phyloP scores from a whole-genome alignment of 2,113 vertebrate species.

The Willisornis vidua region DNA sequence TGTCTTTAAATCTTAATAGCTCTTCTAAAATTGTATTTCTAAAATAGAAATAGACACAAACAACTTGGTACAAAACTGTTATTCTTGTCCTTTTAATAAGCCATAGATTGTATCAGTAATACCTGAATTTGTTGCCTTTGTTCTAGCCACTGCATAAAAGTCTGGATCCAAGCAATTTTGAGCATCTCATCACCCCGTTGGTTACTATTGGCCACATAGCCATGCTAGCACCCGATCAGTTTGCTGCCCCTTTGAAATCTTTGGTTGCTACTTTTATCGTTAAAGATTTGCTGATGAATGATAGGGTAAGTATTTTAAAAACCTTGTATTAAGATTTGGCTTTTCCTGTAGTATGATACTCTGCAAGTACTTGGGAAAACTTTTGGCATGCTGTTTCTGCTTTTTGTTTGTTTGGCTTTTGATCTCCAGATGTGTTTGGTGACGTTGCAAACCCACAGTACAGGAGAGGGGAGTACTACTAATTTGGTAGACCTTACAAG shows the following conservation, averaged over 20 bases:
- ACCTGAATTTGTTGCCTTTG: neutral
- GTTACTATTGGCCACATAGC: conserved; percentile 96
- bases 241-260: conserved; percentile 93
- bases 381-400: neutral
- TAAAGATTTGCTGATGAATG: conserved; percentile 97
- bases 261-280: conserved; percentile 97
- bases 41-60: neutral
- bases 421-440: neutral
- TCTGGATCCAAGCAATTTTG: conserved; percentile 92
- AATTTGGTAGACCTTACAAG: neutral
- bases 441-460: neutral
- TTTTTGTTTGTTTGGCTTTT: neutral
- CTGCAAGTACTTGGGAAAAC: neutral
- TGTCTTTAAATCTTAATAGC: neutral
- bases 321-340: neutral
- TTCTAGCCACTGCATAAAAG: conserved; percentile 93
- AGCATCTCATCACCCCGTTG: conserved; percentile 94
- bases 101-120: neutral
- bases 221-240: conserved; percentile 95
- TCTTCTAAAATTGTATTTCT: neutral
- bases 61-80: neutral
- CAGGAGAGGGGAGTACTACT: neutral
- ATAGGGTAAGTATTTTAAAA: conserved; percentile 81
- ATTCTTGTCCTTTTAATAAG: neutral
- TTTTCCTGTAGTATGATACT: neutral